Evolutionary conservation across 1,140 invertebrate genomes (phyloP).

Genomic region (Dendroctonus valens): DNA sequence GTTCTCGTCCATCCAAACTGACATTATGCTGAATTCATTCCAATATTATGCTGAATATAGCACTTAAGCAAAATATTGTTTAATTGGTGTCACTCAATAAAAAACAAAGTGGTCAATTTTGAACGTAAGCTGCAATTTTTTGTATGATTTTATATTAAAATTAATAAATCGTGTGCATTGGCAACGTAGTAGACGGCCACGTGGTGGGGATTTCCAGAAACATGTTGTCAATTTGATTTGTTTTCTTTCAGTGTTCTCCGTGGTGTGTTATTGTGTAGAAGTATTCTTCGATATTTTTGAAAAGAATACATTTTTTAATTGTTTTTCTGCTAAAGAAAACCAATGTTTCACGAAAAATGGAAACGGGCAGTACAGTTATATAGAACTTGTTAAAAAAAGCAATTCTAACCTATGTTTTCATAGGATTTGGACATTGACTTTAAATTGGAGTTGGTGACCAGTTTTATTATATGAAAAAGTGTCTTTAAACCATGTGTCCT

Average conservation of each 20-base stretch:
- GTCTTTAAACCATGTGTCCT: background rate
- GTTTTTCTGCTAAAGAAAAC: background rate
- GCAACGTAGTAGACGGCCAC: slow-evolving; percentile 6
- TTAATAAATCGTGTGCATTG: slow-evolving; percentile 3
- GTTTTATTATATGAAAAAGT: slow-evolving; percentile 1
- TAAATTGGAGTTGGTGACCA: slow-evolving; percentile 23
- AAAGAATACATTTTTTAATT: slow-evolving; percentile 1
- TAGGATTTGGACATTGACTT: slow-evolving; percentile 28
- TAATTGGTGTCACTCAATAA: background rate
- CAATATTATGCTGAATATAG: background rate
- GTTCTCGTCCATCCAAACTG: background rate
- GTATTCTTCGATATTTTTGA: slow-evolving; percentile 10
- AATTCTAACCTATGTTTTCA: slow-evolving; percentile 18
- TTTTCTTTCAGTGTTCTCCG: slow-evolving; percentile 23
- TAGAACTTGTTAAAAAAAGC: slow-evolving; percentile 3
- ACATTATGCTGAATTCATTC: background rate
- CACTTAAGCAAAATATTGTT: background rate
- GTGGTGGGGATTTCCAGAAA: slow-evolving; percentile 32
- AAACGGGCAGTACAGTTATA: background rate
- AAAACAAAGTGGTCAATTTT: background rate
- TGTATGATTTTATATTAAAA: background rate
- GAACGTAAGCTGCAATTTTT: background rate
- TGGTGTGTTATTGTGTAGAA: background rate
- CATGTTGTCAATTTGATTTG: slow-evolving; percentile 33
- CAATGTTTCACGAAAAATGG: background rate